Evolutionary conservation across 2,113 vertebrate species (phyloP).

Genomic region (Limanda limanda): DNA sequence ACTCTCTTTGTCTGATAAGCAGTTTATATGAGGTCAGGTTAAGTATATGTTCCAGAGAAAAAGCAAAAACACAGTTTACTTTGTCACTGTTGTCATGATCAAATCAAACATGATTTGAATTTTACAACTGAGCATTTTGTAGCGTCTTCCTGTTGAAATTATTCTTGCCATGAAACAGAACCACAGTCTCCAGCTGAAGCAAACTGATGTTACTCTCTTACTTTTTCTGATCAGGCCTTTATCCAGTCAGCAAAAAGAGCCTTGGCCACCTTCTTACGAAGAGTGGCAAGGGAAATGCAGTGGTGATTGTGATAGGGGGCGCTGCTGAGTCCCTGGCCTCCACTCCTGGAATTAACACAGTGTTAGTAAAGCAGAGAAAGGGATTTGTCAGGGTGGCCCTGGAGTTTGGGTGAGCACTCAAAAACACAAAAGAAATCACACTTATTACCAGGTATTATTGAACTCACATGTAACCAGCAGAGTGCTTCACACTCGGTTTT

Average conservation of each 20-base stretch:
- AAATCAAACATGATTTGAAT: neutral
- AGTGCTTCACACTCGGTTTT: neutral
- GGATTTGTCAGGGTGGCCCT: conserved; percentile 86
- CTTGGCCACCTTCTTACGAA: conserved; percentile 80
- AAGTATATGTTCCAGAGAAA: neutral
- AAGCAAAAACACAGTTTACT: neutral
- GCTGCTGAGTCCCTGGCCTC: conserved; percentile 82
- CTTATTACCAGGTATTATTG: neutral
- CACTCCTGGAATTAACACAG: conserved; percentile 72
- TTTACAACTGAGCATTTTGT: too few species aligned
- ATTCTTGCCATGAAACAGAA: neutral
- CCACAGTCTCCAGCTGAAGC: neutral
- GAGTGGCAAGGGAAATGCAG: conserved; percentile 80
- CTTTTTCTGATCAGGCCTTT: conserved; percentile 68
- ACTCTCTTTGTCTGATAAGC: neutral
- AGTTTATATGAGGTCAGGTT: conserved; percentile 4
- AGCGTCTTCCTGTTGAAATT: neutral
- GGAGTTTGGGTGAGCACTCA: conserved; percentile 81
- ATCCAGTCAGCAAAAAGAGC: conserved; percentile 80
- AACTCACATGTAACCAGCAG: neutral
- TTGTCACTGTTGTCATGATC: neutral
- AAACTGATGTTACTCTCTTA: conserved; percentile 3
- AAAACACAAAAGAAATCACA: neutral
- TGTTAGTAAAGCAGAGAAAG: conserved; percentile 79
- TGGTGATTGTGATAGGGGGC: conserved; percentile 85